Evolutionary conservation across 1,140 invertebrate species (phyloP), one percentile per base, ranked within the genome.

Genomic region (Pissodes strobi): DNA sequence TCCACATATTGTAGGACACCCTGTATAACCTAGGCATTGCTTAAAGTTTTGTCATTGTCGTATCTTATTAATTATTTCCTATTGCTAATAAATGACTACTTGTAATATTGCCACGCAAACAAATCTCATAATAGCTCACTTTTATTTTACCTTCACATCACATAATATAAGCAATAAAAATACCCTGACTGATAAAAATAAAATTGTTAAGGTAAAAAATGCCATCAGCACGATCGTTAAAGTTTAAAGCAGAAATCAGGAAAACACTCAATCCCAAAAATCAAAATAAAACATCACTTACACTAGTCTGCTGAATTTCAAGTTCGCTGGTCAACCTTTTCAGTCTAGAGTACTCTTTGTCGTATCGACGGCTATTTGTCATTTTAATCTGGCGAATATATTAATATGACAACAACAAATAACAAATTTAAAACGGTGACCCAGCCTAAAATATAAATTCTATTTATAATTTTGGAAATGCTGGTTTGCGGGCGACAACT

Each of bases 321-420:
- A 85, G 80, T 75, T 86, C 85, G 66, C 83, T 85, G 1, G 86
- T 88, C 0, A 88, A 69, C 66, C 86, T 81, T 56, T 85, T 75
- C 30, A 88, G 71, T 68, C 85, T 80, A 38, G 80, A 81, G 58
- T 88, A 89, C 67, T 88, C 87, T 68, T 83, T 81, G 1, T 82
- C 82, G 72, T 88, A 89, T 66, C 71, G 43, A 27, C 66, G 67
- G 13, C 30, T 61, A 30, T 57, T 66, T 21, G 71, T 64, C 71
- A 72, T 72, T 67, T 64, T 70, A 43, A 13, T 23, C n/a, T 25
- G 12, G 8, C 52, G n/a, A 23, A 21, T 39, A n/a, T 38, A 21
- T 39, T 18, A 48, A 57, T 19, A 17, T 37, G 41, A 37, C 37
- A 25, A 43, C 15, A 13, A 8, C n/a, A n/a, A n/a, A n/a, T n/a